Conservation (phyloP, 2,113 vertebrate species). For the Eretmochelys imbricata region DNA sequence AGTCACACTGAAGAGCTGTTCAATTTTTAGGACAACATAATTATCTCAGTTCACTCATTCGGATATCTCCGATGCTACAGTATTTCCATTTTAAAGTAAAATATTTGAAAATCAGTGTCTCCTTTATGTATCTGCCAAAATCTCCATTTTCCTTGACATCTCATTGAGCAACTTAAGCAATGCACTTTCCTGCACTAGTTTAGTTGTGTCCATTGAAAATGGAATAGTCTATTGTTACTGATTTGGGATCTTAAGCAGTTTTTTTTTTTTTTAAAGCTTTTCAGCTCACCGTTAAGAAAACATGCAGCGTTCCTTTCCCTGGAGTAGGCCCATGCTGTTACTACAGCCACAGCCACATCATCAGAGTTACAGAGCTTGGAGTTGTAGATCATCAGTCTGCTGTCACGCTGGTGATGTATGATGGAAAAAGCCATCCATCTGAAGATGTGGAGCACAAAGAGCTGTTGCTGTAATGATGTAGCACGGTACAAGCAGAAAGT, state of each 20-base stretch:
- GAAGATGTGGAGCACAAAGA: constrained; percentile 39
- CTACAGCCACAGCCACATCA: constrained; percentile 67
- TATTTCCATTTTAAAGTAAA: constrained; percentile 42
- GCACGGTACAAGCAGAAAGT: not conserved
- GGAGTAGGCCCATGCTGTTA: constrained; percentile 67
- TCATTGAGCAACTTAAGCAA: constrained; percentile 13
- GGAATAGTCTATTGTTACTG: constrained; percentile 37
- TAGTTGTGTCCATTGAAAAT: not conserved
- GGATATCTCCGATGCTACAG: not conserved
- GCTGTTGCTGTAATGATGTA: constrained; percentile 39
- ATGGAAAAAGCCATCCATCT: constrained; percentile 72
- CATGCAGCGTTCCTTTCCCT: not conserved
- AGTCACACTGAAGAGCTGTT: not conserved
- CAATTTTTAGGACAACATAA: not conserved
- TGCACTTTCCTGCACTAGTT: not conserved
- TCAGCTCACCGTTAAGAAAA: constrained; percentile 60
- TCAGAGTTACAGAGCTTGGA: constrained; percentile 31
- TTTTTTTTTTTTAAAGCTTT: constrained; percentile 49
- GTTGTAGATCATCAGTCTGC: constrained; percentile 74
- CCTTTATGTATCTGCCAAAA: constrained; percentile 28
- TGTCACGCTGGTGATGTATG: constrained; percentile 71
- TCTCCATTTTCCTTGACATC: constrained; percentile 28
- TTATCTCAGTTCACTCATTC: not conserved
- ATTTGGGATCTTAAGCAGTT: constrained; percentile 37
- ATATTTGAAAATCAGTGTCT: not conserved